phyloP scores from a whole-genome alignment of 2,113 vertebrate species.

The Rafetus swinhoei region DNA sequence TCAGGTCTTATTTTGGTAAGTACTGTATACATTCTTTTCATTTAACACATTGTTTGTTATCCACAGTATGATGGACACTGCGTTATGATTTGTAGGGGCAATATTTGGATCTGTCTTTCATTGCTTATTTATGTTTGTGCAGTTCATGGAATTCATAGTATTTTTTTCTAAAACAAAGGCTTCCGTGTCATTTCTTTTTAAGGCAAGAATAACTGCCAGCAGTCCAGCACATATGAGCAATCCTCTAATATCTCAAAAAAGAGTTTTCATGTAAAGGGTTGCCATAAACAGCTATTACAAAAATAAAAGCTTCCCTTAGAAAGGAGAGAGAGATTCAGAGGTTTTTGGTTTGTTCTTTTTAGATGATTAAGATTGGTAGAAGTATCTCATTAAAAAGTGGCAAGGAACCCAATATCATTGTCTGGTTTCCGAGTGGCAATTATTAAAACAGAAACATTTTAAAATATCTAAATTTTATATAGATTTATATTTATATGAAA shows the following conservation, averaged over 20 bases:
- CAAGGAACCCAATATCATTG: background rate
- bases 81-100: background rate
- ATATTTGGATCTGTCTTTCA: background rate
- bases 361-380: background rate
- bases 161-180: background rate
- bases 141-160: background rate
- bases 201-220: conserved; percentile 14
- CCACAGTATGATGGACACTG: background rate
- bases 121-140: background rate
- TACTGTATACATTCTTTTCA: conserved; percentile 53
- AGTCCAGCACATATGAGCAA: background rate
- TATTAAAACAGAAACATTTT: background rate
- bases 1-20: conserved; percentile 99
- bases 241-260: background rate
- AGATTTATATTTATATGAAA: background rate
- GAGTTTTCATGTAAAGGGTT: background rate
- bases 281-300: background rate
- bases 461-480: background rate
- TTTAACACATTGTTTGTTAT: conserved; percentile 11
- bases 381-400: background rate
- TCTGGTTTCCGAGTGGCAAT: background rate
- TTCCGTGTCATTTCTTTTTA: background rate
- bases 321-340: background rate
- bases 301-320: background rate
- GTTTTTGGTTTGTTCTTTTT: background rate